Conservation (phyloP, 2,113 vertebrate species). For the Saccopteryx bilineata region DNA sequence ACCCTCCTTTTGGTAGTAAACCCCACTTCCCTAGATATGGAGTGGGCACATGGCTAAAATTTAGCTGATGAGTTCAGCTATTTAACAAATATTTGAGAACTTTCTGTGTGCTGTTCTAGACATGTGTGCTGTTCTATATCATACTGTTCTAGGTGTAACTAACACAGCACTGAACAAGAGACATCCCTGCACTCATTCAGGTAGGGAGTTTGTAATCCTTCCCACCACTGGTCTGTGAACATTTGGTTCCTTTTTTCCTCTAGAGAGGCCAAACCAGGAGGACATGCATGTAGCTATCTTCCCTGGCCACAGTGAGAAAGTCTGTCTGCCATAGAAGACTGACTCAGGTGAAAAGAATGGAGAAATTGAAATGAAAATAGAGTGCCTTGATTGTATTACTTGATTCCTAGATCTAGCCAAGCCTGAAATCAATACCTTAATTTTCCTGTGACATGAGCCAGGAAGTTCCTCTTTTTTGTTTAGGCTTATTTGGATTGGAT, state of each 20-base stretch:
- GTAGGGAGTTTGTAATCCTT: neutral
- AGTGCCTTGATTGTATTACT: neutral
- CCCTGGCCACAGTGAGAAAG: neutral
- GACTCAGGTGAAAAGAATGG: neutral
- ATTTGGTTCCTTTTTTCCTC: neutral
- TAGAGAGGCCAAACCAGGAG: neutral
- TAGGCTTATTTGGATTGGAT: neutral
- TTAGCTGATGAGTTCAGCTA: neutral
- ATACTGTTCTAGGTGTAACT: neutral
- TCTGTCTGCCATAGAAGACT: neutral
- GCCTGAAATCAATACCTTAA: neutral
- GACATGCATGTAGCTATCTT: neutral
- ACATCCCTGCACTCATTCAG: neutral
- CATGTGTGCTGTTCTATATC: neutral
- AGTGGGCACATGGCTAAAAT: neutral
- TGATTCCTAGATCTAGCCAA: neutral
- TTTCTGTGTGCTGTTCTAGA: neutral
- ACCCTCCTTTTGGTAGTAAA: neutral
- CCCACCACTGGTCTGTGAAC: neutral
- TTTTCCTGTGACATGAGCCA: neutral
- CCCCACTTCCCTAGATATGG: neutral
- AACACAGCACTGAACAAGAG: neutral
- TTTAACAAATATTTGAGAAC: neutral
- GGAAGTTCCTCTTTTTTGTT: neutral
- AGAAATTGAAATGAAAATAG: neutral